Evolutionary conservation across 2,888 invertebrate species (phyloP), one percentile per base, ranked within the genome.

Genomic region (Cremastinae sp.): DNA sequence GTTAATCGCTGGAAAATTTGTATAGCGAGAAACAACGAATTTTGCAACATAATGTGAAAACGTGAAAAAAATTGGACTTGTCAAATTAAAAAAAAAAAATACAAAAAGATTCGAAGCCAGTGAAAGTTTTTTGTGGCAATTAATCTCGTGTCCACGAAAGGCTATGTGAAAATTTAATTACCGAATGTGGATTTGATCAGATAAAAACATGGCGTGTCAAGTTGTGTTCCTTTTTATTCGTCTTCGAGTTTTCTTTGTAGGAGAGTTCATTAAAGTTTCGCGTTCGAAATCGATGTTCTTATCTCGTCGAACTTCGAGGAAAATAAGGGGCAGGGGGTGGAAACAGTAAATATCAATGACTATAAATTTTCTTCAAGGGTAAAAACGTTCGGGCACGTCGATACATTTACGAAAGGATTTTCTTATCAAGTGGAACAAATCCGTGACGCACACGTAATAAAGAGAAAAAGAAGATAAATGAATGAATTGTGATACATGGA

Each of bases 401-500:
- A 59, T 56, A 66, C 43, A 53, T 16, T 53, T 54, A 53, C 20
- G 28, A n/a, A 59, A 20, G 53, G 34, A 51, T 36, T 38, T 68
- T 43, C 5, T 51, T 18, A 69, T 64, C 69, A 53, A 64, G 53
- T 69, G 72, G 34, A 49, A 16, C 28, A 51, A 22, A 43, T 34
- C 53, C 16, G 38, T 74, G 34, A 43, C 14, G 72, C 45, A 64
- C 58, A 75, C 53, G 45, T 72, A 20, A 38, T 34, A 47, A 14
- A 28, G 20, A 58, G 28, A 41, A 51, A 28, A 66, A 36, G 53
- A 76, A 47, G 5, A 28, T 3, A 28, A 3, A 28, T 28, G 2
- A 28, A 28, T 3, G 2, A 28, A 28, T 3, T 28, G 5, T 28
- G 2, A 80, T 58, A 78, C 72, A 79, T 76, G 70, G 72, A 79